These are phyloP conservation scores for Leptocoma aspasia DNA, from an alignment of 2,113 vertebrate species.

Conservation along the genomic window DNA sequence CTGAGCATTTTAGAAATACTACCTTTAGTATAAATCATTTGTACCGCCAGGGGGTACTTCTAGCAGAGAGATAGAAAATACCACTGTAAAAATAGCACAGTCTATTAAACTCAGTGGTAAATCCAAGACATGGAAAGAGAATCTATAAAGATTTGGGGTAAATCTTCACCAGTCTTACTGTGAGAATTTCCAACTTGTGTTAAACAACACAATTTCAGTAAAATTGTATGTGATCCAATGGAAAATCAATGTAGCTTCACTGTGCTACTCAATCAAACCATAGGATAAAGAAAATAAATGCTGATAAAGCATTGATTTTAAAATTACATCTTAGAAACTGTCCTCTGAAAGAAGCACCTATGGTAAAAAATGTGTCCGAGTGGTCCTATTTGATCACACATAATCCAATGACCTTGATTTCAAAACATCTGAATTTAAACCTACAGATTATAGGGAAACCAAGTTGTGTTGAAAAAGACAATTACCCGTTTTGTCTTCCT, in stretches of 20 bases:
- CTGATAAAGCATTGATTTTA: neutral
- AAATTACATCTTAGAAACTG: neutral
- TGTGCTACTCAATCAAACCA: neutral
- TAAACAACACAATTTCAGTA: neutral
- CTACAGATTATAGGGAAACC: neutral
- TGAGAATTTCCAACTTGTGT: neutral
- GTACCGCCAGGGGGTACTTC: neutral
- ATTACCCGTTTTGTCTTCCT: conserved; percentile 70
- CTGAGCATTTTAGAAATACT: neutral
- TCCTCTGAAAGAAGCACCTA: neutral
- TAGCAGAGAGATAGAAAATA: neutral
- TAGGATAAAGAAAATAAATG: neutral
- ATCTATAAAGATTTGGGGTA: neutral
- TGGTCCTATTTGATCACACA: neutral
- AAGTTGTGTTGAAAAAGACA: neutral
- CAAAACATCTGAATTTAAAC: neutral
- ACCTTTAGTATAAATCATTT: neutral
- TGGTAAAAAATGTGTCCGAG: neutral
- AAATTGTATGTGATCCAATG: neutral
- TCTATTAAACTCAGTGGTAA: neutral
- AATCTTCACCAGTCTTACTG: neutral
- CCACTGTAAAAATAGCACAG: neutral
- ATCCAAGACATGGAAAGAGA: neutral
- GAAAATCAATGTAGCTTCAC: neutral
- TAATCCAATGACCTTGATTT: neutral